phyloP scores from a whole-genome alignment of 2,888 invertebrate genomes.

The Dione vanillae region DNA sequence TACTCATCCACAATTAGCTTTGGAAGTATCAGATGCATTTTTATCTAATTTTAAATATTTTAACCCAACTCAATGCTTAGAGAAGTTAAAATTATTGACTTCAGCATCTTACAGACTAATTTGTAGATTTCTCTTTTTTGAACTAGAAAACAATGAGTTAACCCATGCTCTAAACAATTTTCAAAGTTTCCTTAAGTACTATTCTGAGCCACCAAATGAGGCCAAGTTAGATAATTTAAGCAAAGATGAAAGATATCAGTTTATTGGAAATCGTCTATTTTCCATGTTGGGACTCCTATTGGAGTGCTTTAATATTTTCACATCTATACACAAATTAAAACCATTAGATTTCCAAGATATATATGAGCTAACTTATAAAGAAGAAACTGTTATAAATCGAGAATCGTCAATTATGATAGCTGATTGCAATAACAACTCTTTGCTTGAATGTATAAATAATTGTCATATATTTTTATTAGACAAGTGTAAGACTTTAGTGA shows the following conservation, averaged over 20 bases:
- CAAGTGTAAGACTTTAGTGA: slow-evolving; percentile 64
- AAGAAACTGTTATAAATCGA: slow-evolving; percentile 52
- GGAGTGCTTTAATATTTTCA: slow-evolving; percentile 40
- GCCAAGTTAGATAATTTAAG: slow-evolving; percentile 57
- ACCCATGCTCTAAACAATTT: slow-evolving; percentile 57
- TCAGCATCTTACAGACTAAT: slow-evolving; percentile 64
- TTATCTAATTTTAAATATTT: slow-evolving; percentile 68
- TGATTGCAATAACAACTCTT: slow-evolving; percentile 54
- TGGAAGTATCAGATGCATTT: slow-evolving; percentile 66
- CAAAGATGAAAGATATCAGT: slow-evolving; percentile 64
- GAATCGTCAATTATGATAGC: slow-evolving; percentile 51
- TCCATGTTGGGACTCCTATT: slow-evolving; percentile 54
- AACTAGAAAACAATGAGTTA: slow-evolving; percentile 54
- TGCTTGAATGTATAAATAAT: slow-evolving; percentile 61
- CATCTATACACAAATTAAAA: slow-evolving; percentile 52
- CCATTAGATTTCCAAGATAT: slow-evolving; percentile 54
- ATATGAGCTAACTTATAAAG: slow-evolving; percentile 62
- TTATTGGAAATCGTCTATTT: slow-evolving; percentile 62
- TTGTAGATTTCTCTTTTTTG: slow-evolving; percentile 64
- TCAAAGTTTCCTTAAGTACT: slow-evolving; percentile 64
- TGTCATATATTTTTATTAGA: slow-evolving; percentile 64
- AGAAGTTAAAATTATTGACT: slow-evolving; percentile 59
- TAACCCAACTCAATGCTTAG: slow-evolving; percentile 60
- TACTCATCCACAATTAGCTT: slow-evolving; percentile 62
- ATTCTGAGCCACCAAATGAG: slow-evolving; percentile 65